Evolutionary conservation across 2,113 vertebrate genomes (phyloP).

Genomic region (Rhodinocichla rosea): DNA sequence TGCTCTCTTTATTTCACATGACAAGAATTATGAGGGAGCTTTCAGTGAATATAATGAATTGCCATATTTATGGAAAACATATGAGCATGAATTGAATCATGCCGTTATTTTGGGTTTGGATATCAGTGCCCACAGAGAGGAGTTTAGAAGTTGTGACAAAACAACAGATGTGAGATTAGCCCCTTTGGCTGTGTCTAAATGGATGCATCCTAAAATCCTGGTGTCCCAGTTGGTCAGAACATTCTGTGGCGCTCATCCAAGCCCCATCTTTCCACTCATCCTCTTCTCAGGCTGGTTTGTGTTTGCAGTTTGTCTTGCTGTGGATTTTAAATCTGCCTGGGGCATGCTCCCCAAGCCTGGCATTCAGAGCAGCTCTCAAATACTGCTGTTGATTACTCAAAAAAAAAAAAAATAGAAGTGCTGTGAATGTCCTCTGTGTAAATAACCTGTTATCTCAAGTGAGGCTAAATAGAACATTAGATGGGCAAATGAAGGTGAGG

Average conservation of each 20-base stretch:
- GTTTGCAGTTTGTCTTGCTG: not conserved
- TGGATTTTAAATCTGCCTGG: not conserved
- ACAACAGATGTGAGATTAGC: slow-evolving; percentile 58
- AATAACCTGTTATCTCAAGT: not conserved
- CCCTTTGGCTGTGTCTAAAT: slow-evolving; percentile 36
- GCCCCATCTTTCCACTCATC: not conserved
- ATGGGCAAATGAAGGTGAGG: not conserved
- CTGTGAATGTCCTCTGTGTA: not conserved
- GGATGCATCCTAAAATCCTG: not conserved
- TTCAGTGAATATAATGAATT: not conserved
- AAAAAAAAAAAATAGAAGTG: not conserved
- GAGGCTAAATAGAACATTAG: not conserved
- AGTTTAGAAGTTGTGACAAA: slow-evolving; percentile 48
- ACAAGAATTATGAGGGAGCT: not conserved
- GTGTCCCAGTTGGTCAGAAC: slow-evolving; percentile 10
- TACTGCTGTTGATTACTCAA: not conserved
- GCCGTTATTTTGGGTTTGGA: slow-evolving; percentile 36
- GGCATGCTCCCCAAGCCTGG: not conserved
- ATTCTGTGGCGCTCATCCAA: not conserved
- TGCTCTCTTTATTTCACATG: not conserved
- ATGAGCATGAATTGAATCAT: slow-evolving; percentile 34
- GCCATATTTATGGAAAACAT: slow-evolving; percentile 41
- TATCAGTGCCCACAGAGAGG: slow-evolving; percentile 34
- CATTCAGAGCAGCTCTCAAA: not conserved
- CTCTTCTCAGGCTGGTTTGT: not conserved